These are phyloP conservation scores for Catagonus wagneri DNA, from an alignment of 2,113 vertebrate species.

Conservation along the genomic window DNA sequence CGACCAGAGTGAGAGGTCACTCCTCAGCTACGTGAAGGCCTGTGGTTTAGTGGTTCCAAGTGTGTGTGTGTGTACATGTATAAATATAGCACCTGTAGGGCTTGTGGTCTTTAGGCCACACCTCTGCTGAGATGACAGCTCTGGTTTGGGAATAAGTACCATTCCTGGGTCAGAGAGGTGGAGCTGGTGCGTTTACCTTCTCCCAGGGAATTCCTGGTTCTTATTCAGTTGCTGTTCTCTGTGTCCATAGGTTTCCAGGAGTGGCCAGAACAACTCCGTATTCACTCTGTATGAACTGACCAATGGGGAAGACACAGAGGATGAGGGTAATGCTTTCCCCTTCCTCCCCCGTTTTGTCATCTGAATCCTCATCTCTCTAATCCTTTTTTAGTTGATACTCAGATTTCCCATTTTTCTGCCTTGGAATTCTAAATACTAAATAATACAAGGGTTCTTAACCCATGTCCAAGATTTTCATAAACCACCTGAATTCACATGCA, in stretches of 20 bases:
- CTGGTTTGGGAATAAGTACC: conserved; percentile 25
- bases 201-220: not conserved
- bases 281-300: conserved; percentile 96
- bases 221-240: conserved; percentile 39
- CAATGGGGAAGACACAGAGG: conserved; percentile 95
- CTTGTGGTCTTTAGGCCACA: conserved; percentile 56
- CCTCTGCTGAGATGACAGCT: conserved; percentile 33
- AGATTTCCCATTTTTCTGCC: conserved; percentile 9
- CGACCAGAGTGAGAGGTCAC: conserved; percentile 65
- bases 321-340: conserved; percentile 90
- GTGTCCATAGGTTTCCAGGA: conserved; percentile 92
- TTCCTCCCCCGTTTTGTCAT: not conserved
- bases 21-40: conserved; percentile 62
- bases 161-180: conserved; percentile 26
- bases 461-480: not conserved
- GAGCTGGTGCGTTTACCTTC: not conserved
- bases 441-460: conserved; percentile 3
- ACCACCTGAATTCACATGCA: not conserved
- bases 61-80: conserved; percentile 67
- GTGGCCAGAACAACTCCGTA: conserved; percentile 96
- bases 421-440: not conserved
- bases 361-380: not conserved
- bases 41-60: conserved; percentile 73
- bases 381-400: not conserved
- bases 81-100: conserved; percentile 77